Evolutionary conservation across 2,797 vertebrate species (phyloP).

Genomic region (Alca torda): DNA sequence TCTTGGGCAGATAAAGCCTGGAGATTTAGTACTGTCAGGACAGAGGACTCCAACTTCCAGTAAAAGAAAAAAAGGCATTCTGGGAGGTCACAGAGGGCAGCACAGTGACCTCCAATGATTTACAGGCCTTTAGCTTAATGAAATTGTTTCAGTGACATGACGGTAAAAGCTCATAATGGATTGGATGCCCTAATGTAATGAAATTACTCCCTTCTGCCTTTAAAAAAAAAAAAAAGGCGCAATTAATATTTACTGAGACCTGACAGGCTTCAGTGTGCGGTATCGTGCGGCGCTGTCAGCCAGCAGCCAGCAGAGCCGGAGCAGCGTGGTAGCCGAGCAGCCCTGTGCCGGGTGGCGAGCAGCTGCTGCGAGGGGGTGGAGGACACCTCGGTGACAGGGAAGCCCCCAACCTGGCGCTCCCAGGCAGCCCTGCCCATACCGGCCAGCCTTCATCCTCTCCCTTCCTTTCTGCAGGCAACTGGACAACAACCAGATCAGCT

Average conservation of each 20-base stretch:
- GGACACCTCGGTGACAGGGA: constrained; percentile 71
- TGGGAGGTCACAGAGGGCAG: constrained; percentile 84
- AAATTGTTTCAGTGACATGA: constrained; percentile 99
- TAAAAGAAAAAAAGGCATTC: constrained; percentile 80
- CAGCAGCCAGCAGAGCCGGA: constrained; percentile 77
- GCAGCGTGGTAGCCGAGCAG: constrained; percentile 83
- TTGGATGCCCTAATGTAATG: constrained; percentile 99
- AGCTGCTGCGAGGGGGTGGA: constrained; percentile 77
- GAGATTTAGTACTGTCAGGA: constrained; percentile 84
- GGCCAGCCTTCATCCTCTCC: constrained; percentile 81
- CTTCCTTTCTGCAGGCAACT: constrained; percentile 91
- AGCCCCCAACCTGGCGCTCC: constrained; percentile 53
- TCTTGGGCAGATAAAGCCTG: constrained; percentile 81
- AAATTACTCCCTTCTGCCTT: constrained; percentile 99
- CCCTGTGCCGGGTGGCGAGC: constrained; percentile 75
- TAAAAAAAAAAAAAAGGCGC: constrained; percentile 85
- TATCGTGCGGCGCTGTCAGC: constrained; percentile 77
- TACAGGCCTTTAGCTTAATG: constrained; percentile 99
- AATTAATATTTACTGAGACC: constrained; percentile 99
- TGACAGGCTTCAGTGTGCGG: constrained; percentile 85
- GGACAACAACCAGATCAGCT: constrained; percentile 99
- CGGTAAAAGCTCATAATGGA: constrained; percentile 99
- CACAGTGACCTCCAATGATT: constrained; percentile 94
- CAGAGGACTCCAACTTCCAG: constrained; percentile 84
- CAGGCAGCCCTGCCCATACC: constrained; percentile 47